Base-by-base conservation (phyloP, 1,140 invertebrate species). In the Lysiphlebus fabarum region DNA sequence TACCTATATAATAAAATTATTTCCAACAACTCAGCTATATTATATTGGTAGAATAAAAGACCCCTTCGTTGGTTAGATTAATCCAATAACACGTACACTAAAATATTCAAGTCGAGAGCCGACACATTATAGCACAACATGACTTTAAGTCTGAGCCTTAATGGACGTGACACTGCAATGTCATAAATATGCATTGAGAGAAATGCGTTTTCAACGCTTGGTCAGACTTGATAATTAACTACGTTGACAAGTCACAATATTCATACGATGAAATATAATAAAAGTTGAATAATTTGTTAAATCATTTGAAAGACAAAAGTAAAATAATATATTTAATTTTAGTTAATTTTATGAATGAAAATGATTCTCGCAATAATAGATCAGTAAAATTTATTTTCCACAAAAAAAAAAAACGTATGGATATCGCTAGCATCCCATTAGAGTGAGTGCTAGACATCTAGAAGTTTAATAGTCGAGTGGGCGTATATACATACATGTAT, bases 351-450 rank as follows among this genome's bases (percentile, higher is more conserved):
- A 71, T 73, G 70, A 71, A 71, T 61, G 64, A 56, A 66, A 66
- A 62, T 54, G 63, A 40, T 43, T 55, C 63, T 67, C 65, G n/a
- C n/a, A n/a, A n/a, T 63, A 38, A 56, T 63, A 64, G 68, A 67
- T 65, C 65, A 65, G 60, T 70, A 70, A 73, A 71, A 67, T 70
- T 59, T 62, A 71, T 61, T 58, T 2, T 26, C 17, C 17, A 65
- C 58, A 59, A 65, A 59, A 63, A 57, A 53, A 54, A 14, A 41
- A 43, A 12, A 41, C 10, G 50, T 14, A 41, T 65, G 68, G 65
- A 68, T 73, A 73, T 73, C 70, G 64, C 64, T 72, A 59, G 68
- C 69, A 69, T 64, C 62, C 72, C 63, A 76, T 77, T 74, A 77
- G 70, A 69, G 70, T 73, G 66, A 75, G 72, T 76, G 69, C 70